Percentiles rank a stretch among this genome's conserved stretches.
phyloP scores from a whole-genome alignment of 2,113 vertebrate genomes.

The Halcyon malimbica region DNA sequence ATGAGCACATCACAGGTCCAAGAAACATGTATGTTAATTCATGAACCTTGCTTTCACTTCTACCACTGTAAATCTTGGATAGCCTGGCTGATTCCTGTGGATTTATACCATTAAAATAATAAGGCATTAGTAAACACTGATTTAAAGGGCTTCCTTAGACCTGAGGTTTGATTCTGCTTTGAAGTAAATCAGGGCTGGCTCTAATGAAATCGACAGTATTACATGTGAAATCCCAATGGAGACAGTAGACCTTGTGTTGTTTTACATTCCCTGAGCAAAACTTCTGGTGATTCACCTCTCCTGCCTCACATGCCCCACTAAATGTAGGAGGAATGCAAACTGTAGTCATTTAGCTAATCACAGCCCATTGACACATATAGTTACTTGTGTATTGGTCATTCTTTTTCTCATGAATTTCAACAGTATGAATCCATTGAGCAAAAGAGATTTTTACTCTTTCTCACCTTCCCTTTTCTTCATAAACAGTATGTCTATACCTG shows the following conservation, averaged over 20 bases:
- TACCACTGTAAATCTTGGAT: neutral
- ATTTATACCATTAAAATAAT: neutral
- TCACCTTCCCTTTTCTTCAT: neutral
- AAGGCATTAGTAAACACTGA: neutral
- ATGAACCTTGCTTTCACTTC: neutral
- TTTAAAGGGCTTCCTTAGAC: slow-evolving; percentile 14
- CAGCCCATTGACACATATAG: neutral
- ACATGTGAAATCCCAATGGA: neutral
- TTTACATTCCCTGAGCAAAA: neutral
- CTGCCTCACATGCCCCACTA: neutral
- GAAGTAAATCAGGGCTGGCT: neutral
- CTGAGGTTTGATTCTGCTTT: slow-evolving; percentile 4
- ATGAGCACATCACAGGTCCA: neutral
- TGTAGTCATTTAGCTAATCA: neutral
- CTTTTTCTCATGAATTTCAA: slow-evolving; percentile 30
- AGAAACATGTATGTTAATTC: neutral
- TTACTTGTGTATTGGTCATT: neutral
- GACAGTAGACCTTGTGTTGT: neutral
- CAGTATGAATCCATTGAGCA: neutral
- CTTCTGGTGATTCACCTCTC: neutral
- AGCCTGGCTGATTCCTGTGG: neutral
- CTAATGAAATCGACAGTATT: neutral
- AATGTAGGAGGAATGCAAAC: slow-evolving; percentile 3
- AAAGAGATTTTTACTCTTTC: neutral
- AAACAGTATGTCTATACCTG: neutral